phyloP scores from a whole-genome alignment of 92 coral and sea anemone species.

The Phenganax stokvisi region DNA sequence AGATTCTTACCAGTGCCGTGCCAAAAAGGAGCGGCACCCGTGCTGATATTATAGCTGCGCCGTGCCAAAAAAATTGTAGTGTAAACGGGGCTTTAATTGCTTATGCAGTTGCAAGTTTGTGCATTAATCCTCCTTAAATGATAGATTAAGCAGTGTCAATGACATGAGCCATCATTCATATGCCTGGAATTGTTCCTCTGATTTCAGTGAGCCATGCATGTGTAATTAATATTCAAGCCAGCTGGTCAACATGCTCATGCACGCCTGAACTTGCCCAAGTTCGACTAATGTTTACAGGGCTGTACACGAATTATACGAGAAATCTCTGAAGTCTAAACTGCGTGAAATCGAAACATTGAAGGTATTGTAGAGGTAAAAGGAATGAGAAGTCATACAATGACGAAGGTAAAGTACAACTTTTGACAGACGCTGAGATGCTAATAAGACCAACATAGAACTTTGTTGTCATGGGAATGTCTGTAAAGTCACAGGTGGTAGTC shows the following conservation, averaged over 20 bases:
- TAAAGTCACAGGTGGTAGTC: neutral
- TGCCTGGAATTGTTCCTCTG: no score
- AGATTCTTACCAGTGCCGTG: no score
- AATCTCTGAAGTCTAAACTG: neutral
- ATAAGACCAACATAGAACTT: no score
- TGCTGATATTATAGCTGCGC: no score
- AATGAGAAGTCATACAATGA: neutral
- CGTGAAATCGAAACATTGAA: neutral
- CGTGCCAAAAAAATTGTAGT: no score
- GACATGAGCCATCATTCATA: neutral
- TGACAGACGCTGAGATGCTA: neutral
- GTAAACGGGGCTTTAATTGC: no score
- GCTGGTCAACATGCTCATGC: neutral
- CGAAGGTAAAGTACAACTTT: neutral
- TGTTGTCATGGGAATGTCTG: neutral
- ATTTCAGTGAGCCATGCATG: no score
- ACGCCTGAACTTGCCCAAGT: neutral
- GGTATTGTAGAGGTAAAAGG: neutral
- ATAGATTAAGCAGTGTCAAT: constrained; percentile 1
- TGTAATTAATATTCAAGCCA: neutral
- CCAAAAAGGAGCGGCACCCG: no score
- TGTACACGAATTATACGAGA: neutral
- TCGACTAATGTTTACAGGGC: neutral
- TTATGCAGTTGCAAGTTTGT: neutral
- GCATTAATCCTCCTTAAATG: neutral